Base-by-base conservation (phyloP, 2,113 vertebrate species). In the Oreotrochilus melanogaster region DNA sequence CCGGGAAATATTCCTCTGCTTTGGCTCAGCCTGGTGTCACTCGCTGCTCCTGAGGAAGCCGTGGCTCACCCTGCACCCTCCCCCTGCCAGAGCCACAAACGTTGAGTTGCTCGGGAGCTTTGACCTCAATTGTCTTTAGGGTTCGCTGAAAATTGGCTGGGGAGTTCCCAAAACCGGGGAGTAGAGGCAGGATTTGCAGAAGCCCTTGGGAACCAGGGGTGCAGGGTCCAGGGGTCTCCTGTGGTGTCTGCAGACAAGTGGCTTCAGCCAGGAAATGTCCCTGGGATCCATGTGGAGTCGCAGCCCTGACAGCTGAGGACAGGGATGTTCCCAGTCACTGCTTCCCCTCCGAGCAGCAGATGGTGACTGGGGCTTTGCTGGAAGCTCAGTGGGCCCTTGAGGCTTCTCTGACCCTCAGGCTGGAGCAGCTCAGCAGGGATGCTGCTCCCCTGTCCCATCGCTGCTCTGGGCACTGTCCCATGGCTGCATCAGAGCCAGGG, bases 121-220 rank as follows among this genome's bases (percentile, higher is more conserved):
- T 2, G 61, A 33, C 37, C 57, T 64, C 35, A 2, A 31, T 30
- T 81, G 58, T 51, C 30, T 1, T 6, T 2, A 2, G 33, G 25
- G 14, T 39, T 80, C 65, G 64, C 50, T 33, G 27, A 2, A 67
- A 65, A n/a, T 18, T 6, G 21, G 31, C 37, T 7, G 0, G 22
- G 14, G 39, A 37, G n/a, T 35, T 39, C 28, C 74, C 1, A 3
- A 43, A 70, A 12, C 45, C 19, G 14, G 35, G 18, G 13, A 27
- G 21, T 0, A 24, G 21, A 14, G 5, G 4, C 28, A 35, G 69
- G 4, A 4, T 28, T n/a, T 16, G 30, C 53, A 23, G 0, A 0
- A 42, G 13, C 12, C 27, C 24, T 58, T 2, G 1, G 69, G 30
- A 62, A 69, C 15, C 45, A n/a, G 53, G 14, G 17, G 23, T 53